A percentile compares a stretch with the other conserved stretches of the same genome.
Conservation (phyloP, 1,140 invertebrate genomes). For the Drosophila mojavensis region DNA sequence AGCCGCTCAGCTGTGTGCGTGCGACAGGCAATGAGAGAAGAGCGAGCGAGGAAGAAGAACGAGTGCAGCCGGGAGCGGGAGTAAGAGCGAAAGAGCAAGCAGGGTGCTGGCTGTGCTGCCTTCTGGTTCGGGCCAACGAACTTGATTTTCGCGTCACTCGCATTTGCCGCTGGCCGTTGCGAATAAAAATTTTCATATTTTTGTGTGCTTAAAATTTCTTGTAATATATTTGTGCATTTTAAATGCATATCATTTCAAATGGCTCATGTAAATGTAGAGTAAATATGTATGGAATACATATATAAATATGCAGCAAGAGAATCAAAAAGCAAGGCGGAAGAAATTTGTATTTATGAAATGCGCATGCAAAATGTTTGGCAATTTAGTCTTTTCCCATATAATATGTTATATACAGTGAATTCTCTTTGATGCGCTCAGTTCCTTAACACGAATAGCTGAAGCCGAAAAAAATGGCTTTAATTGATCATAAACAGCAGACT, state of each 20-base stretch:
- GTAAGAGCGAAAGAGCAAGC: conserved; percentile 22
- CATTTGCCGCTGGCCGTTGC: conserved; percentile 23
- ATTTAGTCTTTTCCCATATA: neutral
- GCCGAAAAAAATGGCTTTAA: too few species aligned
- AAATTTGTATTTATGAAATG: conserved; percentile 1
- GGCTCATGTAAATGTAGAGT: neutral
- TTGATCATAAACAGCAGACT: too few species aligned
- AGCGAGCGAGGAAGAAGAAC: neutral
- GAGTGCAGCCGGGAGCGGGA: neutral
- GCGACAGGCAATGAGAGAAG: conserved; percentile 15
- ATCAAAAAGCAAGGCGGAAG: neutral
- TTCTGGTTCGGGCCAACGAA: conserved; percentile 79
- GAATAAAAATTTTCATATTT: conserved; percentile 54
- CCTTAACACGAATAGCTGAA: too few species aligned
- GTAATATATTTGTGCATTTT: conserved; percentile 50
- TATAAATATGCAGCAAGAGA: neutral
- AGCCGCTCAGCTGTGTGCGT: conserved; percentile 76
- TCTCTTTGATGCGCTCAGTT: too few species aligned
- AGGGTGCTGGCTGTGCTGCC: conserved; percentile 31
- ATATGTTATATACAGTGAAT: neutral
- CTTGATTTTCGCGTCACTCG: conserved; percentile 72
- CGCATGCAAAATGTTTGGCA: conserved; percentile 10
- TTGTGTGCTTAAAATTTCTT: conserved; percentile 51
- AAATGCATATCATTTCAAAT: conserved; percentile 54
- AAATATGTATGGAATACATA: neutral